Evolutionary conservation across 2,113 vertebrate species (phyloP).

Genomic region (Rhinolophus ferrumequinum): DNA sequence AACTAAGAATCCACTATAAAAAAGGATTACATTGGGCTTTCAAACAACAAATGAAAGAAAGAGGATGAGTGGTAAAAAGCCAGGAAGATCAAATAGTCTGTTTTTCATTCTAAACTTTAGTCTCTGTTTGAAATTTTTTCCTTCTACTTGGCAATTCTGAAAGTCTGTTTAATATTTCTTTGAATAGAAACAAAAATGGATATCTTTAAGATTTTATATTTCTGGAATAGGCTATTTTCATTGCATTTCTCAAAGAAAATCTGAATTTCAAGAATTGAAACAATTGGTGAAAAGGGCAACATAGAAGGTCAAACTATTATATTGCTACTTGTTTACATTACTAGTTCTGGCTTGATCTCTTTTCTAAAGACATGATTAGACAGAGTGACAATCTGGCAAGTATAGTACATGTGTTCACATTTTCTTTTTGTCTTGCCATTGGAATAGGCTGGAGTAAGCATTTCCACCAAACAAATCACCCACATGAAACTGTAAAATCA

Average conservation of each 20-base stretch:
- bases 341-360: not conserved
- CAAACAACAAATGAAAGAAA: constrained; percentile 40
- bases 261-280: not conserved
- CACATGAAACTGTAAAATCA: not conserved
- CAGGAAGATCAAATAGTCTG: not conserved
- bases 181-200: not conserved
- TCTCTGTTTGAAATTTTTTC: not conserved
- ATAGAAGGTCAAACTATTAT: not conserved
- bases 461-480: not conserved
- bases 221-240: not conserved
- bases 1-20: constrained; percentile 46
- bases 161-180: not conserved
- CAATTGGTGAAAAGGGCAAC: not conserved
- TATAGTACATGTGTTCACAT: not conserved
- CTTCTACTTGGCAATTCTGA: not conserved
- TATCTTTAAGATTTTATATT: not conserved
- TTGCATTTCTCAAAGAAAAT: not conserved
- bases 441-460: not conserved
- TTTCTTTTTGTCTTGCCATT: not conserved
- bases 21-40: constrained; percentile 16
- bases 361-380: not conserved
- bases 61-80: not conserved
- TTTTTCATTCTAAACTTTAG: not conserved
- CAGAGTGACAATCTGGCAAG: not conserved
- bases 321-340: not conserved